Base-by-base conservation (phyloP, 2,888 invertebrate species). In the Orchesellides sinensis region DNA sequence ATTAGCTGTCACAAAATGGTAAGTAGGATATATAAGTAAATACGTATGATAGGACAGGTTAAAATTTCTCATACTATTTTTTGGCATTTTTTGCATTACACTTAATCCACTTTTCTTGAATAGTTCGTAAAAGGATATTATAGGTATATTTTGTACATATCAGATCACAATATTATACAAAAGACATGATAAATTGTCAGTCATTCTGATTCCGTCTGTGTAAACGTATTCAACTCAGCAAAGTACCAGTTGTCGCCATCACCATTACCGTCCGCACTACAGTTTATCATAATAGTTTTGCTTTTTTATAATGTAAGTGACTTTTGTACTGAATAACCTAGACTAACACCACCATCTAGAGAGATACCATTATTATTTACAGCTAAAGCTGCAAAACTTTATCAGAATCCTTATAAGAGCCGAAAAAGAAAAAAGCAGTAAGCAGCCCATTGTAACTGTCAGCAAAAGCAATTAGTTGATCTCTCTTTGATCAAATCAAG, bases 241-340 rank as follows among this genome's bases (percentile, higher is more conserved):
- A 69, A 69, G 78, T 70, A 54, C 78, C 78, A 79, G 78, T 70
- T 79, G 78, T 79, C 78, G 52, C 78, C 78, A 63, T 79, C 78
- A 35, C 78, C 63, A 70, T 63, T 61, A 69, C 27, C 52, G 27
- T 66, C 56, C 73, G 56, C 54, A 61, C 19, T 73, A 47, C 59
- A 75, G 45, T 65, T 45, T 65, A 45, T 75, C 75, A 75, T 75
- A 45, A 40, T 75, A 59, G 56, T 56, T 59, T 27, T 21, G 59
- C 56, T 70, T 70, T n/a, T n/a, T 70, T 70, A 69, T 69, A 69
- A 12, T 54, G 27, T 3, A 35, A 54, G 21, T 52, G 35, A 54
- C 32, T 52, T 23, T 54, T 54, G 29, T 59, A 59, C 35, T 56
- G 59, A 3, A 14, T 47, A 49, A 14, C 27, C 10, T n/a, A n/a